Evolutionary conservation across 2,113 vertebrate genomes (phyloP).

Genomic region (Brachionichthys hirsutus): DNA sequence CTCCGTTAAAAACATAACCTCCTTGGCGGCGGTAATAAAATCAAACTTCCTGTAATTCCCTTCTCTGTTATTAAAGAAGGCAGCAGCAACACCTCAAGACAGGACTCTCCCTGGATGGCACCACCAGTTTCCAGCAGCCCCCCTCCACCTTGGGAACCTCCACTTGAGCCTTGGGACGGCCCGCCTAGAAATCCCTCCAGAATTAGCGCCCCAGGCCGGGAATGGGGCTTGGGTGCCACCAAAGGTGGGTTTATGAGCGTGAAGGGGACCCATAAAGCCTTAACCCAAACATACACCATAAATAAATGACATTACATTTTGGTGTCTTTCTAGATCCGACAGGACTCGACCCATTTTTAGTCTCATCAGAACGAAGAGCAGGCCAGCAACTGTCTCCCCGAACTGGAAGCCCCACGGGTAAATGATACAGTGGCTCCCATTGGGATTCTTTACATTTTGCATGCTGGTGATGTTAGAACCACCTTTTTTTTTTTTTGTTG

Average conservation of each 20-base stretch:
- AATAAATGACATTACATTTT: constrained; percentile 1
- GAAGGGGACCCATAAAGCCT: background rate
- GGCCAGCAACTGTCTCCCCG: constrained; percentile 50
- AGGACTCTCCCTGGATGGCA: constrained; percentile 68
- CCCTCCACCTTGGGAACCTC: constrained; percentile 70
- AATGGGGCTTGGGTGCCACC: constrained; percentile 52
- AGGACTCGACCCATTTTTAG: constrained; percentile 81
- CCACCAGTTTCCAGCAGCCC: constrained; percentile 60
- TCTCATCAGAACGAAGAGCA: constrained; percentile 58
- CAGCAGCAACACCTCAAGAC: constrained; percentile 26
- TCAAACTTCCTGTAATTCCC: background rate
- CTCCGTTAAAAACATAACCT: no score
- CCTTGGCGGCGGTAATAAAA: no score
- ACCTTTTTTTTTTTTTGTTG: constrained; percentile 2
- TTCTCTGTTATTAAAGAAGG: constrained; percentile 33
- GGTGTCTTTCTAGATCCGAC: constrained; percentile 63
- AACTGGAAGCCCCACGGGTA: constrained; percentile 84
- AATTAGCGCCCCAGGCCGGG: constrained; percentile 43
- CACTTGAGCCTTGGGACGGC: constrained; percentile 84
- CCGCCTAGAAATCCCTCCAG: constrained; percentile 63
- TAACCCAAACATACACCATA: background rate
- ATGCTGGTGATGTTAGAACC: background rate
- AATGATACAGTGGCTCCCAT: background rate
- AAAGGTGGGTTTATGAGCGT: constrained; percentile 60
- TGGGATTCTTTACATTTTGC: background rate